Conservation (phyloP, 2,113 vertebrate genomes). For the Camelus dromedarius region DNA sequence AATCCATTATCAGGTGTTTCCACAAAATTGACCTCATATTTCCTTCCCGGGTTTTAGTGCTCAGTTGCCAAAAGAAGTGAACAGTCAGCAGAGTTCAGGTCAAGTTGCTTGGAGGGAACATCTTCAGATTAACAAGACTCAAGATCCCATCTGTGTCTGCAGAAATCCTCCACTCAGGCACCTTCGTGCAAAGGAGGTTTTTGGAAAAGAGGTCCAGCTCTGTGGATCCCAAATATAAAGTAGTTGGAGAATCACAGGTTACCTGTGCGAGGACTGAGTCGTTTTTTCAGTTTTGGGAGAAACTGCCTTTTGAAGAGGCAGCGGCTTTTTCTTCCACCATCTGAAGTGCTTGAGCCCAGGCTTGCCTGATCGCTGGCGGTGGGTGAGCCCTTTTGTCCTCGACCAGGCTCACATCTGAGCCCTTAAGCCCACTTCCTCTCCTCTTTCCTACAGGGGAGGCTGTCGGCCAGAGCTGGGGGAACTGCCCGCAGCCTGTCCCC, state of each 20-base stretch:
- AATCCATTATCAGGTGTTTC: conserved; percentile 45
- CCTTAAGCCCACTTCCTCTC: background rate
- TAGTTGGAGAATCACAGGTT: too few species aligned
- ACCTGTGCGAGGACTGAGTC: rapidly evolving
- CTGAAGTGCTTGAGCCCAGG: background rate
- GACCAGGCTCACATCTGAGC: background rate
- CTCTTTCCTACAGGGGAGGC: background rate
- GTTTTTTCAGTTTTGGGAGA: background rate
- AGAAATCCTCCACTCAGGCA: rapidly evolving
- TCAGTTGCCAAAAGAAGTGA: background rate
- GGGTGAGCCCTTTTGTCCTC: background rate
- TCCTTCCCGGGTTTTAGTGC: background rate
- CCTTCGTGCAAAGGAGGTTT: background rate
- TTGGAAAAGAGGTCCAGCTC: background rate
- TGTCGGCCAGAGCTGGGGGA: background rate
- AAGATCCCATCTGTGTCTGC: rapidly evolving
- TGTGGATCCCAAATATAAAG: background rate
- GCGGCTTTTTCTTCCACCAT: background rate
- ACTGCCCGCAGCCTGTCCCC: rapidly evolving
- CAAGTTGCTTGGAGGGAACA: background rate
- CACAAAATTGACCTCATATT: background rate
- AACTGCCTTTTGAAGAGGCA: background rate
- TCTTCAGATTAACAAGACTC: background rate
- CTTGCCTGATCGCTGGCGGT: background rate
- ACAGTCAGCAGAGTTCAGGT: background rate